A percentile compares a stretch with the other conserved stretches of the same genome.
Evolutionary conservation across 2,797 vertebrate species (phyloP).

Genomic region (Rhinophrynus dorsalis): DNA sequence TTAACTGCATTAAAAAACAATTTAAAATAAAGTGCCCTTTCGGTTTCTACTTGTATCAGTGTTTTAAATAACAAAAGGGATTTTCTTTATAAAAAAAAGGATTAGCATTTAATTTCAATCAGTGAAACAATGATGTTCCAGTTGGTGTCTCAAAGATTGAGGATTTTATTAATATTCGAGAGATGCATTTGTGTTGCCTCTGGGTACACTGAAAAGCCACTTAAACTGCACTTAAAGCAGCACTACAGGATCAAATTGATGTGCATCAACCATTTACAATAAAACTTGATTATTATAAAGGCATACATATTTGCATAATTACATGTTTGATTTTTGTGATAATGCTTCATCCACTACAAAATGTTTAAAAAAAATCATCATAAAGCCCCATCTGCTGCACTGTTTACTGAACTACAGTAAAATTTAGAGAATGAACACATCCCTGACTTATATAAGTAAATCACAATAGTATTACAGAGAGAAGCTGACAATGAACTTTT

Average conservation of each 20-base stretch:
- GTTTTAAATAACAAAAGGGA: slow-evolving; percentile 80
- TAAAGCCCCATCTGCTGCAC: slow-evolving; percentile 81
- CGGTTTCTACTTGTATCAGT: slow-evolving; percentile 74
- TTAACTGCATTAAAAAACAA: slow-evolving; percentile 78
- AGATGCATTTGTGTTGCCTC: slow-evolving; percentile 81
- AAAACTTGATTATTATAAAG: slow-evolving; percentile 87
- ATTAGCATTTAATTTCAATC: slow-evolving; percentile 82
- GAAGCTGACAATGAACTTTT: not conserved
- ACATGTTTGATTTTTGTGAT: slow-evolving; percentile 83
- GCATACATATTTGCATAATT: slow-evolving; percentile 85
- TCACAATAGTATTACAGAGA: slow-evolving; percentile 51
- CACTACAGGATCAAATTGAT: slow-evolving; percentile 84
- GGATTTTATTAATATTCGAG: slow-evolving; percentile 83
- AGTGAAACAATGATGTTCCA: slow-evolving; percentile 73
- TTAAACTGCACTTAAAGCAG: slow-evolving; percentile 83
- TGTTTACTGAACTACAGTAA: slow-evolving; percentile 69
- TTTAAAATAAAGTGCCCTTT: slow-evolving; percentile 76
- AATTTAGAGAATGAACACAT: slow-evolving; percentile 54
- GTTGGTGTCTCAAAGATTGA: slow-evolving; percentile 80
- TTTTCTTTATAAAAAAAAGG: slow-evolving; percentile 69
- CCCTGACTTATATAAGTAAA: slow-evolving; percentile 59
- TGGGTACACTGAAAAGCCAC: slow-evolving; percentile 82
- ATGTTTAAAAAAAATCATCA: slow-evolving; percentile 71
- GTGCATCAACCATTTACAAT: slow-evolving; percentile 84
- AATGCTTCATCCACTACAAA: slow-evolving; percentile 74